A percentile compares a stretch with the other conserved stretches of the same genome.
Conservation (phyloP, 1,140 invertebrate genomes). For the Tigriopus japonicus region DNA sequence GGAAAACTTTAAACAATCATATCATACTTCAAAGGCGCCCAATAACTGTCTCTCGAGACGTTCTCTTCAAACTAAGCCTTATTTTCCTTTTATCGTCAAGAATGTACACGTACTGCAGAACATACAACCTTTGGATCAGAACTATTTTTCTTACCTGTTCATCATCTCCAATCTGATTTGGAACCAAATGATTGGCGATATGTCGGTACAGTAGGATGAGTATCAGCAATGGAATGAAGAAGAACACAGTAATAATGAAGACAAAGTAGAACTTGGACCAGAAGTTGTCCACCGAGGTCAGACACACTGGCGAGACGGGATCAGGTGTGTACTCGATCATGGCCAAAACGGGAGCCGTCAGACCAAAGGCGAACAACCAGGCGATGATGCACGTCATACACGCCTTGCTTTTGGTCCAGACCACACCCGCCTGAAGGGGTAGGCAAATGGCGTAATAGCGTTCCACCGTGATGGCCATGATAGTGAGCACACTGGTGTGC, state of each 20-base stretch:
- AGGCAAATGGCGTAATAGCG: conserved; percentile 85
- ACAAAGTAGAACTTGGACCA: conserved; percentile 59
- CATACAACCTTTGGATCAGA: no score
- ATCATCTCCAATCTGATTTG: conserved; percentile 34
- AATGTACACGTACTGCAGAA: no score
- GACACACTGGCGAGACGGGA: conserved; percentile 44
- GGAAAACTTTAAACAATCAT: no score
- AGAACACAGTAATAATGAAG: conserved; percentile 54
- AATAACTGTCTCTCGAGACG: no score
- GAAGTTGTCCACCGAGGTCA: conserved; percentile 44
- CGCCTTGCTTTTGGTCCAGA: conserved; percentile 68
- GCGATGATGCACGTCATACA: conserved; percentile 57
- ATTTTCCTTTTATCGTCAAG: no score
- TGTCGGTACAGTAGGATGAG: conserved; percentile 57
- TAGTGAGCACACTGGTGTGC: conserved; percentile 77
- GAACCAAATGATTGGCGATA: conserved; percentile 59
- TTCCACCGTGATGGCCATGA: conserved; percentile 43
- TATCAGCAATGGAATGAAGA: conserved; percentile 54
- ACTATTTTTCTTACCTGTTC: conserved; percentile 15
- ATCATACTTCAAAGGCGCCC: no score
- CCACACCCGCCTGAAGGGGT: conserved; percentile 68
- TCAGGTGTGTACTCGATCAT: conserved; percentile 53
- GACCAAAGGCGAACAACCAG: conserved; percentile 33
- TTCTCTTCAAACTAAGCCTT: no score
- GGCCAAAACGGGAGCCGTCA: conserved; percentile 31